These are phyloP conservation scores for Anarrhichthys ocellatus DNA, from an alignment of 2,113 vertebrate species.

Conservation along the genomic window DNA sequence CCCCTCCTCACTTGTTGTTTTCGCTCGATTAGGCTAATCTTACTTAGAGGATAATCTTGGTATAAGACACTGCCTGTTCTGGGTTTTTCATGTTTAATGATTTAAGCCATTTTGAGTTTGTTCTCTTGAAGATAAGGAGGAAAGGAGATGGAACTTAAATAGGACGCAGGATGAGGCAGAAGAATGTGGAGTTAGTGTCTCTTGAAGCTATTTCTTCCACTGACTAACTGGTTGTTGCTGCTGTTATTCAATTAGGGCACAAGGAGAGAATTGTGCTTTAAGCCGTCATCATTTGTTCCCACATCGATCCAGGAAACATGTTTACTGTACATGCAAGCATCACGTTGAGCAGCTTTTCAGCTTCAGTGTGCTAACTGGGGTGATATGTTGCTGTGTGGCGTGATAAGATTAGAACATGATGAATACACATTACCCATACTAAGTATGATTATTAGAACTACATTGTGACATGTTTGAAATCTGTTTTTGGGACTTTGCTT, in stretches of 20 bases:
- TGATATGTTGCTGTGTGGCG: background rate
- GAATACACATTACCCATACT: background rate
- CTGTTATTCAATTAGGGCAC: slow-evolving; percentile 52
- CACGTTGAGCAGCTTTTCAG: slow-evolving; percentile 9
- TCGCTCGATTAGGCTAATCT: background rate
- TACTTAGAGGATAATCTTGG: background rate
- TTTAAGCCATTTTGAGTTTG: background rate
- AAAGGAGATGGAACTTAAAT: background rate
- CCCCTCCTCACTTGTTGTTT: background rate
- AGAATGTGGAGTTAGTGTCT: slow-evolving; percentile 8
- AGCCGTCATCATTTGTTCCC: background rate
- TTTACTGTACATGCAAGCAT: slow-evolving; percentile 26
- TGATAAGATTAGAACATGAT: slow-evolving; percentile 1
- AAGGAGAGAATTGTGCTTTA: slow-evolving; percentile 45
- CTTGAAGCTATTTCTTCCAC: slow-evolving; percentile 11
- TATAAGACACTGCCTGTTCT: background rate
- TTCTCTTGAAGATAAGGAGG: background rate
- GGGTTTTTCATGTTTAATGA: background rate
- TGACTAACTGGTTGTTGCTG: slow-evolving; percentile 36
- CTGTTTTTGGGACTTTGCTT: background rate
- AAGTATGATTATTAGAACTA: background rate
- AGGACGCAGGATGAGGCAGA: background rate
- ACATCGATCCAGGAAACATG: slow-evolving; percentile 2
- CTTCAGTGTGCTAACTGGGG: background rate
- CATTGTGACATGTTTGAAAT: background rate